These are phyloP conservation scores for Protodeltote pygarga DNA, from an alignment of 2,888 invertebrate species.

Conservation along the genomic window DNA sequence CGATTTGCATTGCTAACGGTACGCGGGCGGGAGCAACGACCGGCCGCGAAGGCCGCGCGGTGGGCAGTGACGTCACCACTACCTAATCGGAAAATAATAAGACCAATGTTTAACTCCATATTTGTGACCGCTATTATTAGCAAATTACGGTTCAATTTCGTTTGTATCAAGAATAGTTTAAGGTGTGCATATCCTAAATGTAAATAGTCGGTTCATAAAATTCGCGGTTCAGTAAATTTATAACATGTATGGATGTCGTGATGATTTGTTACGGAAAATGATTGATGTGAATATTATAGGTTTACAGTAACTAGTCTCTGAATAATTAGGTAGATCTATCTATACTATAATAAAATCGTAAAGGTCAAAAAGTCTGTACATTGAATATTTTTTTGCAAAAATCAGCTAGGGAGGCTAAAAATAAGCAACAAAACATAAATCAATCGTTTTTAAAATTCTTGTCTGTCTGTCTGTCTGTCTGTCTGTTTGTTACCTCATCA, in stretches of 20 bases:
- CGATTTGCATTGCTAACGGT: slow-evolving; percentile 70
- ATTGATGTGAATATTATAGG: too few relatives aligned
- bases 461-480: too few relatives aligned
- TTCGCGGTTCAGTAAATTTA: slow-evolving; percentile 9
- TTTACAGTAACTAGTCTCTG: too few relatives aligned
- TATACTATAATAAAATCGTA: too few relatives aligned
- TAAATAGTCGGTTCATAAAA: slow-evolving; percentile 19
- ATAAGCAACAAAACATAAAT: too few relatives aligned
- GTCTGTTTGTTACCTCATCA: too few relatives aligned
- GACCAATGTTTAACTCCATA: slow-evolving; percentile 39
- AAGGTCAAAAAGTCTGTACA: too few relatives aligned
- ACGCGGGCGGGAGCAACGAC: slow-evolving; percentile 62
- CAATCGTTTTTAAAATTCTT: too few relatives aligned
- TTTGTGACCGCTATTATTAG: slow-evolving; percentile 28
- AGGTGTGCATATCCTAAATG: slow-evolving; percentile 17
- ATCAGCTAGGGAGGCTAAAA: too few relatives aligned
- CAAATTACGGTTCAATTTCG: slow-evolving; percentile 34
- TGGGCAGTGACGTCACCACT: slow-evolving; percentile 67
- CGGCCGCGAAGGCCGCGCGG: slow-evolving; percentile 75
- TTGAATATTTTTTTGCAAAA: too few relatives aligned
- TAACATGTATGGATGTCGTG: slow-evolving; percentile 1
- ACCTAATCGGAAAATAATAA: slow-evolving; percentile 48
- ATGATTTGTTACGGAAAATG: too few relatives aligned
- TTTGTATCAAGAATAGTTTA: slow-evolving; percentile 6
- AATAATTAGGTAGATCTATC: too few relatives aligned